A percentile compares a stretch with the other conserved stretches of the same genome.
Evolutionary conservation across 92 coral and sea anemone species (phyloP).

Genomic region (Meandrina meandrites): DNA sequence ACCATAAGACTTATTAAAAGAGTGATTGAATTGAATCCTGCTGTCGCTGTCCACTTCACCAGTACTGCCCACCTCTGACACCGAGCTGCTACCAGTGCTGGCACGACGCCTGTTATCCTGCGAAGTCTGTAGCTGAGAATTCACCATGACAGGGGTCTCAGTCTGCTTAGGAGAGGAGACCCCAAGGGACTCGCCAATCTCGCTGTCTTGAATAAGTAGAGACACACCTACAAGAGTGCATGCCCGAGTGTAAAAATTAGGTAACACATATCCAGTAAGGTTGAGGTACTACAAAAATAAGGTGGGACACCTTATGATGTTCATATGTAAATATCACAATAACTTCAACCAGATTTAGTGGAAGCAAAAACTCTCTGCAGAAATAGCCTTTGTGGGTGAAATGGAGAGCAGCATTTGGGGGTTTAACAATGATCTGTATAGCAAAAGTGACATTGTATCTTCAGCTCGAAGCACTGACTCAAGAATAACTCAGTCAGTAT

Average conservation of each 20-base stretch:
- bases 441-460: too few species aligned
- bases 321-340: too few species aligned
- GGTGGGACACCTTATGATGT: too few species aligned
- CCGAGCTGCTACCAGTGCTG: conserved; percentile 76
- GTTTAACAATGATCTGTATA: too few species aligned
- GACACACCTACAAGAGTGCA: conserved; percentile 63
- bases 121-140: conserved; percentile 27
- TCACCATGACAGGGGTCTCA: conserved; percentile 18
- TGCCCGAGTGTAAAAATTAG: not conserved
- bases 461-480: too few species aligned
- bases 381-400: too few species aligned
- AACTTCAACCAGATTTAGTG: too few species aligned
- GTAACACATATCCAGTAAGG: not conserved
- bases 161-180: conserved; percentile 41
- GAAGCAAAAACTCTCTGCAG: too few species aligned
- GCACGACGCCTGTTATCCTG: conserved; percentile 57
- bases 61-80: conserved; percentile 65
- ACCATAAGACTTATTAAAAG: conserved; percentile 74
- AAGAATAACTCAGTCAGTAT: too few species aligned
- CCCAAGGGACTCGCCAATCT: conserved; percentile 73
- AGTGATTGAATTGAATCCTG: conserved; percentile 48
- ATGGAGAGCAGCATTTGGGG: too few species aligned
- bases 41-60: conserved; percentile 30
- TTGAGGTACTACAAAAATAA: not conserved
- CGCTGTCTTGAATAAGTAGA: conserved; percentile 90